Conservation (phyloP, 2,797 vertebrate species). For the Varecia variegata region DNA sequence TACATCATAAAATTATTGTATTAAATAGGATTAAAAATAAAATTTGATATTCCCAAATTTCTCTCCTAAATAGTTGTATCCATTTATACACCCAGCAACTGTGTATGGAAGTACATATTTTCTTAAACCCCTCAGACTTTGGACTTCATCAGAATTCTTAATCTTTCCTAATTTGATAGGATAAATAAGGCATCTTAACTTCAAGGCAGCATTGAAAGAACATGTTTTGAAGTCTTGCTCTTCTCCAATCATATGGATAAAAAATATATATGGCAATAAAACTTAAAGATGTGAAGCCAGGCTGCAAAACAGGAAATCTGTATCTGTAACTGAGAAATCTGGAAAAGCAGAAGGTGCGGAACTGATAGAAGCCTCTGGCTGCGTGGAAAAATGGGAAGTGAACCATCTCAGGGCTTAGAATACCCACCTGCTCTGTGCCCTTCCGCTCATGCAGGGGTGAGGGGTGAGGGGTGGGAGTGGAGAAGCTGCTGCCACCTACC, state of each 20-base stretch:
- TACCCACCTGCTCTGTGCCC: not conserved
- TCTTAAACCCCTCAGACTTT: not conserved
- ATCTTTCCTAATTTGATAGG: not conserved
- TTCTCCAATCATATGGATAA: not conserved
- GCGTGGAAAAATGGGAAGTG: not conserved
- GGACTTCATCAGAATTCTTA: not conserved
- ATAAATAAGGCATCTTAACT: not conserved
- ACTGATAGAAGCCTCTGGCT: not conserved
- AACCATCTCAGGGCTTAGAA: not conserved
- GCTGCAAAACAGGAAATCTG: not conserved
- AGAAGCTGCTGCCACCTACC: not conserved
- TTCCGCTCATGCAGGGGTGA: not conserved
- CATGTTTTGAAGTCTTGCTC: not conserved
- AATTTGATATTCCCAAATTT: not conserved
- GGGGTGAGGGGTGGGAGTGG: not conserved
- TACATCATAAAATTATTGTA: not conserved
- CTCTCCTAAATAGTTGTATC: not conserved
- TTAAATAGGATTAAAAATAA: not conserved
- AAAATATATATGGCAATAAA: not conserved
- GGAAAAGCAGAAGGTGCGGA: not conserved
- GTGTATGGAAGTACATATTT: not conserved
- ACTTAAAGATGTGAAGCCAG: not conserved
- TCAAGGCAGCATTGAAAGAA: not conserved
- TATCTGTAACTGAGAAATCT: not conserved
- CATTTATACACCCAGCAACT: not conserved